Evolutionary conservation across 1,140 invertebrate species (phyloP).

Genomic region (Zaprionus camerounensis): DNA sequence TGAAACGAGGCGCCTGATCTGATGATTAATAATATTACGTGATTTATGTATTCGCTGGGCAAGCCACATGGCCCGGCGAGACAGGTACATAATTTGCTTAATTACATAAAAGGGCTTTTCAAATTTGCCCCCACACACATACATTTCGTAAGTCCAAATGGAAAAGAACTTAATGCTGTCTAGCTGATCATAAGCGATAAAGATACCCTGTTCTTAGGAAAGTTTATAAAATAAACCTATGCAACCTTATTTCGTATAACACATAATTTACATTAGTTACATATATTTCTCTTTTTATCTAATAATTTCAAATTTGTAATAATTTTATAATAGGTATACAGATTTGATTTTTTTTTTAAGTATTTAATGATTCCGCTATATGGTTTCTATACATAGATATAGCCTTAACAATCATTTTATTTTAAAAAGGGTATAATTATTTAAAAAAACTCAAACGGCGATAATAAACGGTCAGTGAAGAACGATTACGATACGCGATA

Average conservation of each 20-base stretch:
- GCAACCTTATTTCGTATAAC: too few relatives aligned
- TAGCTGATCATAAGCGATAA: not conserved
- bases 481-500: constrained; percentile 7
- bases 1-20: constrained; percentile 15
- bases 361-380: too few relatives aligned
- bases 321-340: too few relatives aligned
- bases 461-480: constrained; percentile 20
- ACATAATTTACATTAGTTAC: too few relatives aligned
- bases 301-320: too few relatives aligned
- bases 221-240: not conserved
- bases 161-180: not conserved
- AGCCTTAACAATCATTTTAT: not conserved
- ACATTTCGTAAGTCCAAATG: constrained; percentile 2
- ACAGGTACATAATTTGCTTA: constrained; percentile 14
- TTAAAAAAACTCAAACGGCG: constrained; percentile 1
- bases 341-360: too few relatives aligned
- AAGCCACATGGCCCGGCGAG: constrained; percentile 22
- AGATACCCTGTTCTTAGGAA: constrained; percentile 11
- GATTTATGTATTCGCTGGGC: constrained; percentile 1
- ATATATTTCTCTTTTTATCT: too few relatives aligned
- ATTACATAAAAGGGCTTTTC: constrained; percentile 47
- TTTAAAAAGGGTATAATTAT: constrained; percentile 5
- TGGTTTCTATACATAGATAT: not conserved
- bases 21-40: constrained; percentile 18
- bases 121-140: constrained; percentile 14